Evolutionary conservation across 2,888 invertebrate genomes (phyloP).

Genomic region (Drosophila neutralis): DNA sequence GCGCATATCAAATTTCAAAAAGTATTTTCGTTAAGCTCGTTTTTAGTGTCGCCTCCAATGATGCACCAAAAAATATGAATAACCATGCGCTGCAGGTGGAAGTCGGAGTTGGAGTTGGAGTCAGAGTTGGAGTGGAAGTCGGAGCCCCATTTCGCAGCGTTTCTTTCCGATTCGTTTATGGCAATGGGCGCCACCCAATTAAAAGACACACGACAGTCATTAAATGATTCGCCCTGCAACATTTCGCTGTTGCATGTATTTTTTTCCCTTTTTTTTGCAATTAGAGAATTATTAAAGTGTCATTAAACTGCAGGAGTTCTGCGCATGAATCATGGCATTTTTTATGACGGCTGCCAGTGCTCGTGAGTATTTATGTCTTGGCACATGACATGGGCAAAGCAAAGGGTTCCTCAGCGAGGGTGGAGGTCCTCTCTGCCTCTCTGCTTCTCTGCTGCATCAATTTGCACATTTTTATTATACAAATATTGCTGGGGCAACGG

Average conservation of each 20-base stretch:
- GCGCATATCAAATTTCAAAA: slow-evolving; percentile 30
- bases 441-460: neutral
- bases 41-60: slow-evolving; percentile 53
- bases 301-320: slow-evolving; percentile 64
- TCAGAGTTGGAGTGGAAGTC: neutral
- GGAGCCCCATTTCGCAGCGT: neutral
- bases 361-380: slow-evolving; percentile 66
- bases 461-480: slow-evolving; percentile 1
- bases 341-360: slow-evolving; percentile 64
- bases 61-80: slow-evolving; percentile 60
- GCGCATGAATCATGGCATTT: slow-evolving; percentile 67
- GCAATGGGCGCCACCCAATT: slow-evolving; percentile 76
- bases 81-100: slow-evolving; percentile 55
- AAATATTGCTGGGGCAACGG: neutral
- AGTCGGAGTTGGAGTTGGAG: neutral
- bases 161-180: slow-evolving; percentile 41
- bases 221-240: slow-evolving; percentile 53
- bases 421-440: neutral
- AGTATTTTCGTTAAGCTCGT: slow-evolving; percentile 3
- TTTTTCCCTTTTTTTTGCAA: slow-evolving; percentile 52
- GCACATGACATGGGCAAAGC: slow-evolving; percentile 14
- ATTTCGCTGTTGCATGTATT: slow-evolving; percentile 12
- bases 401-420: neutral
- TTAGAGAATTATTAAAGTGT: slow-evolving; percentile 81
- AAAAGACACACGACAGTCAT: slow-evolving; percentile 74